Conservation (phyloP, 2,797 vertebrate genomes). For the Protosalanx chinensis region DNA sequence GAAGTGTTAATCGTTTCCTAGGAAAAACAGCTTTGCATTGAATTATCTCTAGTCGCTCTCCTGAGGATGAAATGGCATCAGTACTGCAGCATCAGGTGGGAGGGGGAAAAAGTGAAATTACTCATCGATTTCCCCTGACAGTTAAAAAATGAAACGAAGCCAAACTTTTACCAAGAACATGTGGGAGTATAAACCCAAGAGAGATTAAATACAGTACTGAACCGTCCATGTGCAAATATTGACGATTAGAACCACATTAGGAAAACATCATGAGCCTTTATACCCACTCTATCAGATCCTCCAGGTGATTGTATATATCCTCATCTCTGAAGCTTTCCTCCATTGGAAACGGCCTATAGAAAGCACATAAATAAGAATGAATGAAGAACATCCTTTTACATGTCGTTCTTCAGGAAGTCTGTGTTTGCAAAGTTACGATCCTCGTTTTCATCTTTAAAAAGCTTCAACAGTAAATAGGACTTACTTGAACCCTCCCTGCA, state of each 20-base stretch:
- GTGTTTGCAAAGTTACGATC: not conserved
- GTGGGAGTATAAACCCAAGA: constrained; percentile 45
- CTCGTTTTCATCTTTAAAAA: not conserved
- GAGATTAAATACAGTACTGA: not conserved
- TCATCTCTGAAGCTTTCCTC: constrained; percentile 86
- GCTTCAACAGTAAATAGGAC: constrained; percentile 21
- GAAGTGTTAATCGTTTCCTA: not conserved
- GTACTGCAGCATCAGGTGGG: not conserved
- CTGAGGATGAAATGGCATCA: not conserved
- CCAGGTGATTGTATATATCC: constrained; percentile 87
- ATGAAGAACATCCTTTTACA: not conserved
- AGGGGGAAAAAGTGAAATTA: constrained; percentile 34
- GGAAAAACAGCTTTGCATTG: not conserved
- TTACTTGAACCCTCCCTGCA: constrained; percentile 85
- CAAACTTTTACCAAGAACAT: constrained; percentile 47
- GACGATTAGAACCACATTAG: not conserved
- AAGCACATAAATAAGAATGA: not conserved
- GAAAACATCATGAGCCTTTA: not conserved
- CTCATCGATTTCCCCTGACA: constrained; percentile 56
- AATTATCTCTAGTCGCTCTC: too few relatives aligned
- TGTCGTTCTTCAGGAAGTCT: not conserved
- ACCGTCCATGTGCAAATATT: not conserved
- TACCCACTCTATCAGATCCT: constrained; percentile 93
- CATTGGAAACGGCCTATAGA: constrained; percentile 84
- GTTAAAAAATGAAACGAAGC: constrained; percentile 34